Conservation (phyloP, 2,113 vertebrate species). For the Notothenia rossii region DNA sequence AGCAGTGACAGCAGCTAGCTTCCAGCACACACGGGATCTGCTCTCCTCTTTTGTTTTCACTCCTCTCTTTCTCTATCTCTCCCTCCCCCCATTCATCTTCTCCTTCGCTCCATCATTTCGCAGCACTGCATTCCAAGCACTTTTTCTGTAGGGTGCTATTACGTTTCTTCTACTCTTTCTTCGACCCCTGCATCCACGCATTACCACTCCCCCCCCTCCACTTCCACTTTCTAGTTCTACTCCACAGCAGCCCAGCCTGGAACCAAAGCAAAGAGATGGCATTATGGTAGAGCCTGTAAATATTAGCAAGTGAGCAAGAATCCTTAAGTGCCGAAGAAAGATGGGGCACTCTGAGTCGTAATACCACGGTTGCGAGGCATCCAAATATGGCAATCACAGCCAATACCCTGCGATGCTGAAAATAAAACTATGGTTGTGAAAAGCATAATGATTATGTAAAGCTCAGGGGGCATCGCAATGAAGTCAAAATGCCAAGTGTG, state of each 20-base stretch:
- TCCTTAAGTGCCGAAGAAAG: constrained; percentile 10
- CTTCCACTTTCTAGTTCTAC: constrained; percentile 4
- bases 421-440: constrained; percentile 49
- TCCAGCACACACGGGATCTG: constrained; percentile 16
- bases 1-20: constrained; percentile 38
- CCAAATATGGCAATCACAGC: constrained; percentile 57
- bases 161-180: constrained; percentile 3
- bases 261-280: constrained; percentile 35
- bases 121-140: constrained; percentile 13
- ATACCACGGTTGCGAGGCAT: constrained; percentile 48
- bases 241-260: constrained; percentile 18
- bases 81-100: neutral
- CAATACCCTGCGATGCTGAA: constrained; percentile 31
- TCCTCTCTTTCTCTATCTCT: neutral
- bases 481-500: constrained; percentile 55
- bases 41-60: neutral
- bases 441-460: constrained; percentile 50
- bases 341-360: constrained; percentile 21
- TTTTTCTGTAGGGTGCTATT: neutral
- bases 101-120: constrained; percentile 34
- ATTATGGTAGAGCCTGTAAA: constrained; percentile 40
- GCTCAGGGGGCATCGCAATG: constrained; percentile 32
- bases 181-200: constrained; percentile 4
- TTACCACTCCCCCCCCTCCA: neutral
- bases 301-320: constrained; percentile 20